A percentile compares a stretch with the other conserved stretches of the same genome.
Evolutionary conservation across 2,113 vertebrate species (phyloP).

Genomic region (Ursus arctos): DNA sequence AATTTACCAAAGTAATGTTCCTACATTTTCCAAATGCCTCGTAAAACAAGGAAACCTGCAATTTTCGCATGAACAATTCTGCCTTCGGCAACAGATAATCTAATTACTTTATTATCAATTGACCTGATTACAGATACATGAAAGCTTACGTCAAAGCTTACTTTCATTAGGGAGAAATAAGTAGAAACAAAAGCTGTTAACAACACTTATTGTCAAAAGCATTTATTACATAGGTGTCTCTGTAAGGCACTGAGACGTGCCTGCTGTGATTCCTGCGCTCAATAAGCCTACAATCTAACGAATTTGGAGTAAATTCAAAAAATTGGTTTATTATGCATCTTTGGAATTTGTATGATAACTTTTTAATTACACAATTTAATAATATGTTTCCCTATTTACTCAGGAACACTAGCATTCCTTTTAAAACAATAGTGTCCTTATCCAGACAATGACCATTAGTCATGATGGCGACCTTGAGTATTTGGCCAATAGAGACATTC

Average conservation of each 20-base stretch:
- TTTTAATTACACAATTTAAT: background rate
- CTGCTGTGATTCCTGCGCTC: background rate
- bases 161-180: background rate
- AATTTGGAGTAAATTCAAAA: background rate
- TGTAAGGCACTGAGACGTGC: background rate
- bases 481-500: background rate
- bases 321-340: background rate
- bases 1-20: background rate
- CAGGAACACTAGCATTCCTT: background rate
- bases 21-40: background rate
- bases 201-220: background rate
- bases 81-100: background rate
- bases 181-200: background rate
- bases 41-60: background rate
- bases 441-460: constrained; percentile 39
- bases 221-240: background rate
- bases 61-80: background rate
- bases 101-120: background rate
- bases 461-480: background rate
- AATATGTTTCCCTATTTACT: constrained; percentile 26
- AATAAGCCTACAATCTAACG: background rate
- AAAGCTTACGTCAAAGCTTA: background rate
- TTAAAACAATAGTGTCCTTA: constrained; percentile 29
- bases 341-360: constrained; percentile 3
- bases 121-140: background rate